These are phyloP conservation scores for Lampropteryx suffumata DNA, from an alignment of 2,888 invertebrate species.

Conservation along the genomic window DNA sequence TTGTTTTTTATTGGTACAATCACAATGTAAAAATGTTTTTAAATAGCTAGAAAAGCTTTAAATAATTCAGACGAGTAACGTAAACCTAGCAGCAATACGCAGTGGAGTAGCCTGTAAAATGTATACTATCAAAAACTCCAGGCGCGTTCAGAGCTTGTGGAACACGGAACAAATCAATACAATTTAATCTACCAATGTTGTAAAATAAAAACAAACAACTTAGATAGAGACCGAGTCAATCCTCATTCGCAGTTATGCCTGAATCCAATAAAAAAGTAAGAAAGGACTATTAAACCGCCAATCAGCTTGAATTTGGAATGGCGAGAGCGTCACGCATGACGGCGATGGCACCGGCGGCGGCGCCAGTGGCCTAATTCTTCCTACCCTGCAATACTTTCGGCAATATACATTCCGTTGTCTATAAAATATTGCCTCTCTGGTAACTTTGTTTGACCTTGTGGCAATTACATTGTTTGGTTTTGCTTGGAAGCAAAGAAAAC, in stretches of 20 bases:
- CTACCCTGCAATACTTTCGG: conserved; percentile 14
- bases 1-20: too few species aligned
- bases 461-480: background rate
- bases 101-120: too few species aligned
- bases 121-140: too few species aligned
- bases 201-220: background rate
- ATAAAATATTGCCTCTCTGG: conserved; percentile 9
- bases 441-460: conserved; percentile 2
- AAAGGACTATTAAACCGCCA: conserved; percentile 32
- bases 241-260: conserved; percentile 21
- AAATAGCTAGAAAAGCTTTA: too few species aligned
- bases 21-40: too few species aligned
- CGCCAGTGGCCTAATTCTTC: conserved; percentile 7
- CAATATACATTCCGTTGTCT: conserved; percentile 13
- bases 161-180: background rate
- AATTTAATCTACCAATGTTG: background rate
- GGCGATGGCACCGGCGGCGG: conserved; percentile 26
- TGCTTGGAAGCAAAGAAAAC: background rate
- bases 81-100: too few species aligned
- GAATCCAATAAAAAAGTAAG: conserved; percentile 29
- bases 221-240: background rate
- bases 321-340: conserved; percentile 29
- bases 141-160: too few species aligned
- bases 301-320: conserved; percentile 31
- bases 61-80: too few species aligned